A percentile compares a stretch with the other conserved stretches of the same genome.
Conservation (phyloP, 2,888 invertebrate species). For the Synergus gifuensis region DNA sequence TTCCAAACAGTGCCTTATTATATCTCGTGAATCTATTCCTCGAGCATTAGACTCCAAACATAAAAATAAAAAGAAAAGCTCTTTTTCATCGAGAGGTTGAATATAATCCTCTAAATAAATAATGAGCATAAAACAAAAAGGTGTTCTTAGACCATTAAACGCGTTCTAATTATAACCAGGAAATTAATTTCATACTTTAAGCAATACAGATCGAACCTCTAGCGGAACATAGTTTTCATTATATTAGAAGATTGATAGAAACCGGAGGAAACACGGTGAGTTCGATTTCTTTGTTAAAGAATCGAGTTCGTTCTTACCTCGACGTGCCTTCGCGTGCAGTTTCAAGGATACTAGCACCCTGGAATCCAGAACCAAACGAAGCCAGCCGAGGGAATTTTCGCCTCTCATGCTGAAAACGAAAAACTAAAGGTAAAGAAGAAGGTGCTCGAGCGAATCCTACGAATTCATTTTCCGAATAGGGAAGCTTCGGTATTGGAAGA, state of each 20-base stretch:
- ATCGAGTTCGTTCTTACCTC: constrained; percentile 33
- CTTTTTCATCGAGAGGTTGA: too few species aligned
- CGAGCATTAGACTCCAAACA: not conserved
- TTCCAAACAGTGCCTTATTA: constrained; percentile 31
- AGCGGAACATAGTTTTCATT: not conserved
- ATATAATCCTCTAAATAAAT: not conserved
- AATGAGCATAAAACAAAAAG: not conserved
- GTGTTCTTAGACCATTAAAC: not conserved
- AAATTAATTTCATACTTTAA: not conserved
- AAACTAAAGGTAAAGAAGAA: constrained; percentile 4
- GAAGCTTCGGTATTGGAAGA: not conserved
- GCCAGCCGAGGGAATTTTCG: constrained; percentile 16
- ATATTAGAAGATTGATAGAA: constrained; percentile 26
- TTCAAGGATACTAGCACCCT: constrained; percentile 65
- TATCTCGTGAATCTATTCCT: constrained; percentile 19
- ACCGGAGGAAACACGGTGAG: not conserved
- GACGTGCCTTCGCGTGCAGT: constrained; percentile 63
- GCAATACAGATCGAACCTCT: not conserved
- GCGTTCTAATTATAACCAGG: not conserved
- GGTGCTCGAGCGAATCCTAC: not conserved
- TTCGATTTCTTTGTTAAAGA: constrained; percentile 49
- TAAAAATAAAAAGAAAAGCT: not conserved
- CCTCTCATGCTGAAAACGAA: constrained; percentile 15
- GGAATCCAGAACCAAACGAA: constrained; percentile 63
- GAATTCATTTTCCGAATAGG: not conserved